These are phyloP conservation scores for Entosphenus tridentatus DNA, from an alignment of 2,113 vertebrate genomes.

Conservation along the genomic window DNA sequence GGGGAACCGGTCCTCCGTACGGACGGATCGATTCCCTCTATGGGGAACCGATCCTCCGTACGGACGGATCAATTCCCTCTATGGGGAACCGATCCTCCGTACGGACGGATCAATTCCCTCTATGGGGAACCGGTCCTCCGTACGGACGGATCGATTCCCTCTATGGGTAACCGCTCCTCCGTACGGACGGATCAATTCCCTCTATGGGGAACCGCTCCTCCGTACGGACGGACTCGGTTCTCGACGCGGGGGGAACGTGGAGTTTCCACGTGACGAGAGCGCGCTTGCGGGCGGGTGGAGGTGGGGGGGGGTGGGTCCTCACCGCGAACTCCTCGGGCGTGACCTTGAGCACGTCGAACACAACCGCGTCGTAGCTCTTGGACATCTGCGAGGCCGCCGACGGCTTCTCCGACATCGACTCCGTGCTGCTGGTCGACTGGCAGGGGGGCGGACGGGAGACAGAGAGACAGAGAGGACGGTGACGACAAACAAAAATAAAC, in stretches of 20 bases:
- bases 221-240: too few species aligned
- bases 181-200: background rate
- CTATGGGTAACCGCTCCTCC: too few species aligned
- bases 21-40: too few species aligned
- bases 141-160: too few species aligned
- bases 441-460: conserved; percentile 7
- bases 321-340: conserved; percentile 88
- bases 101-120: too few species aligned
- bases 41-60: too few species aligned
- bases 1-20: too few species aligned
- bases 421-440: conserved; percentile 78
- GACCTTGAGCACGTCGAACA: conserved; percentile 85
- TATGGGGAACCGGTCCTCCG: too few species aligned
- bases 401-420: conserved; percentile 64
- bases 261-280: background rate
- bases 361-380: conserved; percentile 83
- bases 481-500: too few species aligned
- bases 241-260: too few species aligned
- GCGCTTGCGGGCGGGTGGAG: background rate
- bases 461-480: background rate
- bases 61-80: too few species aligned
- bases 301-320: conserved; percentile 22
- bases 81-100: too few species aligned
- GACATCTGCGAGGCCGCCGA: conserved; percentile 39
- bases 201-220: background rate